A percentile compares a stretch with the other conserved stretches of the same genome.
Conservation (phyloP, 2,113 vertebrate genomes). For the Boulengeromyrus knoepffleri region DNA sequence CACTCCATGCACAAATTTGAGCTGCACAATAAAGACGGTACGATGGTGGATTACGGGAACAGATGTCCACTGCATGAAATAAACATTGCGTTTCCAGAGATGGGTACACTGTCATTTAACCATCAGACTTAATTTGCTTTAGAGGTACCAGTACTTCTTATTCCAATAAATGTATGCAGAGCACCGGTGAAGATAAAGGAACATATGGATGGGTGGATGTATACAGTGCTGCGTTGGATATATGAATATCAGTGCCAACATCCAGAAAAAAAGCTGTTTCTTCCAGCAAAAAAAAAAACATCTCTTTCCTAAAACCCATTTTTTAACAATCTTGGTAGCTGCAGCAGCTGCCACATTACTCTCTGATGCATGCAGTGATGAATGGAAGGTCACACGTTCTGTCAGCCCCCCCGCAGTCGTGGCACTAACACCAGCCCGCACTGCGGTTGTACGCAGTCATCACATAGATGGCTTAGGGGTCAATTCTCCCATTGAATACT, state of each 20-base stretch:
- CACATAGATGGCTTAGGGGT: conserved; percentile 2
- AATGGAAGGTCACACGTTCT: conserved; percentile 70
- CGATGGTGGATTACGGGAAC: background rate
- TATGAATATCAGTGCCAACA: background rate
- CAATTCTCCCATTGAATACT: background rate
- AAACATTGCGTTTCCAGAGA: background rate
- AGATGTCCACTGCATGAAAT: background rate
- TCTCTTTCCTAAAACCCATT: background rate
- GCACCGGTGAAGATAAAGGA: background rate
- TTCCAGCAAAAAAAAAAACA: background rate
- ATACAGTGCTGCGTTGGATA: background rate
- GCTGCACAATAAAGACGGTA: conserved; percentile 45
- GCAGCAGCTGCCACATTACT: conserved; percentile 73
- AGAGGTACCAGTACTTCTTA: background rate
- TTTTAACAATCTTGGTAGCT: conserved; percentile 64
- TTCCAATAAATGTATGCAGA: background rate
- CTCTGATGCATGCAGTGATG: conserved; percentile 65
- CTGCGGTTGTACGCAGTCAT: conserved; percentile 22
- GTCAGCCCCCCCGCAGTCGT: conserved; percentile 53
- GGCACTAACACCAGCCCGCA: background rate
- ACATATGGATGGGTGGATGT: background rate
- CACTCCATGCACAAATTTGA: conserved; percentile 83
- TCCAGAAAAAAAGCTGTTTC: background rate
- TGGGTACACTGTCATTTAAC: background rate
- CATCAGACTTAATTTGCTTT: background rate